Conservation (phyloP, 2,888 invertebrate species). For the Apodemia zela region DNA sequence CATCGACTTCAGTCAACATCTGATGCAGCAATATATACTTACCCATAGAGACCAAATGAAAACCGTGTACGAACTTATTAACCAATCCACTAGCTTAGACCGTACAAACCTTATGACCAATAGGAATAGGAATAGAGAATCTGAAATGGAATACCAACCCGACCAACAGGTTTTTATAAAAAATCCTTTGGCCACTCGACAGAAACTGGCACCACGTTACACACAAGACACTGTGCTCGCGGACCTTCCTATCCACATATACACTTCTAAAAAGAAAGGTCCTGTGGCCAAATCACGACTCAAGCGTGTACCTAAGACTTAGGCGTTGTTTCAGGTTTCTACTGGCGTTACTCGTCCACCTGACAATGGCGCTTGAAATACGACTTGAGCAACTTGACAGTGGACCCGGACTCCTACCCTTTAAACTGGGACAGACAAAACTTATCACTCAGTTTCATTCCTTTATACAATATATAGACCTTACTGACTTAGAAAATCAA, state of each 20-base stretch:
- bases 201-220: conserved; percentile 24
- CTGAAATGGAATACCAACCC: conserved; percentile 24
- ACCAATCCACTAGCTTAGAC: conserved; percentile 20
- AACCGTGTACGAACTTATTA: conserved; percentile 24
- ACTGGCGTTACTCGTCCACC: conserved; percentile 11
- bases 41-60: conserved; percentile 27
- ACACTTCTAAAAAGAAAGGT: conserved; percentile 22
- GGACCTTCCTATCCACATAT: conserved; percentile 25
- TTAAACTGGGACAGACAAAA: not conserved
- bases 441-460: not conserved
- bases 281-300: conserved; percentile 24
- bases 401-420: not conserved
- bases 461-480: not conserved
- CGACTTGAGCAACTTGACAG: conserved; percentile 20
- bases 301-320: conserved; percentile 22
- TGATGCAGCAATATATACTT: conserved; percentile 26
- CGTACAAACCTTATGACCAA: conserved; percentile 20
- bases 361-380: conserved; percentile 19
- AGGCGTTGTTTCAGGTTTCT: conserved; percentile 25
- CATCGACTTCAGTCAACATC: conserved; percentile 19
- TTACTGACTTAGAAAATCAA: not conserved
- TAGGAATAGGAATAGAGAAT: conserved; percentile 24
- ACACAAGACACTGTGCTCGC: conserved; percentile 23
- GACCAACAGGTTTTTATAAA: conserved; percentile 9
- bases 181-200: not conserved